Conservation (phyloP, 2,888 invertebrate species). For the Andrena haemorrhoa region DNA sequence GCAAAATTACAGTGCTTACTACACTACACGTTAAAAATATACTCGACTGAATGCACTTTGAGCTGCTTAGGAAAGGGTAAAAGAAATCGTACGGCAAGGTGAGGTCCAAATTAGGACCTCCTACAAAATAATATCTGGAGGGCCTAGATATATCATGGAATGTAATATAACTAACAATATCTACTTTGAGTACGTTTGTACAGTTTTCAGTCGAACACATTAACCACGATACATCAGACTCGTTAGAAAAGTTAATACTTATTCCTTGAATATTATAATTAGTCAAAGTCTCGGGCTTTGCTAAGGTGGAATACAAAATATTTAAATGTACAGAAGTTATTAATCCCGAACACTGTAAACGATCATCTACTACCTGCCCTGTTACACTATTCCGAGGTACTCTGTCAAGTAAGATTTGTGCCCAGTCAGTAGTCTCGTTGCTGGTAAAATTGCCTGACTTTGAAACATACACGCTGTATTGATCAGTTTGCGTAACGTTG, state of each 20-base stretch:
- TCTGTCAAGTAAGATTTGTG: slow-evolving; percentile 84
- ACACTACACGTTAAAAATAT: slow-evolving; percentile 44
- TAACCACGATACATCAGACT: slow-evolving; percentile 75
- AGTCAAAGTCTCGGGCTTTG: slow-evolving; percentile 75
- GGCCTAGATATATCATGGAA: slow-evolving; percentile 85
- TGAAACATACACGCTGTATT: slow-evolving; percentile 82
- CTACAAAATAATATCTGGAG: slow-evolving; percentile 86
- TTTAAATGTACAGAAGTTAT: slow-evolving; percentile 79
- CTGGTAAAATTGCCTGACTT: slow-evolving; percentile 86
- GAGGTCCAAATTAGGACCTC: slow-evolving; percentile 88
- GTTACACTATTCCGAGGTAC: slow-evolving; percentile 75
- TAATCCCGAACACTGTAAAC: slow-evolving; percentile 79
- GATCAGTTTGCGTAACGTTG: slow-evolving; percentile 77
- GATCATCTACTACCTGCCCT: slow-evolving; percentile 71
- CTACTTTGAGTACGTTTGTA: slow-evolving; percentile 70
- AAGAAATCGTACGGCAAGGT: slow-evolving; percentile 91
- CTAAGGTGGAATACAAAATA: slow-evolving; percentile 77
- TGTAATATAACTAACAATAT: slow-evolving; percentile 79
- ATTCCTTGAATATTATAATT: slow-evolving; percentile 79
- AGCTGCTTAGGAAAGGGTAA: slow-evolving; percentile 87
- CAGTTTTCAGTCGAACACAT: slow-evolving; percentile 77
- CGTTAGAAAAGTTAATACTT: slow-evolving; percentile 77
- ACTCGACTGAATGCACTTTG: slow-evolving; percentile 26
- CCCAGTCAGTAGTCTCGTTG: slow-evolving; percentile 85
- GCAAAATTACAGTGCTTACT: slow-evolving; percentile 1